These are phyloP conservation scores for Andrena chrysosceles DNA, from an alignment of 2,888 invertebrate species.

Conservation along the genomic window DNA sequence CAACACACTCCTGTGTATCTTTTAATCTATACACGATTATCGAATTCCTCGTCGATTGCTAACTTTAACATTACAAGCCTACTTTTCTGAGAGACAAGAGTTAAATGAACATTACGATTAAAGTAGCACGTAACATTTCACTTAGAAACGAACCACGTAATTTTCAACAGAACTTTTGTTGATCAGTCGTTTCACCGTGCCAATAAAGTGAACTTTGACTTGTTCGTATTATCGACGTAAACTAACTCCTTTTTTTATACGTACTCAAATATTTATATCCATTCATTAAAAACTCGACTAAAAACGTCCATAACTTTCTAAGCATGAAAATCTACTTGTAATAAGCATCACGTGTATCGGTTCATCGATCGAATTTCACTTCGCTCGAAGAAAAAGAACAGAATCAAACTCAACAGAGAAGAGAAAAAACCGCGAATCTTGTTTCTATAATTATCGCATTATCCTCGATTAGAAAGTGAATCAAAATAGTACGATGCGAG, in stretches of 20 bases:
- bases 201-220: conserved; percentile 40
- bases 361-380: conserved; percentile 21
- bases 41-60: conserved; percentile 19
- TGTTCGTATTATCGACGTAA: conserved; percentile 9
- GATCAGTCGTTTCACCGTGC: conserved; percentile 50
- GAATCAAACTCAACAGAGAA: conserved; percentile 26
- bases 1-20: conserved; percentile 23
- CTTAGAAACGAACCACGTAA: conserved; percentile 13
- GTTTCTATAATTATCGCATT: conserved; percentile 15
- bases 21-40: conserved; percentile 5
- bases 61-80: conserved; percentile 25
- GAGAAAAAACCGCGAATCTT: conserved; percentile 36
- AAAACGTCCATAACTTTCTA: conserved; percentile 32
- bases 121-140: conserved; percentile 16
- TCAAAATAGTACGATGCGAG: not conserved
- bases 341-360: conserved; percentile 34
- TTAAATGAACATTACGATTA: conserved; percentile 13
- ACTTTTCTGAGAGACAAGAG: not conserved
- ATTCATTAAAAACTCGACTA: conserved; percentile 24
- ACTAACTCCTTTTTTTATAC: conserved; percentile 18
- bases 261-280: conserved; percentile 22
- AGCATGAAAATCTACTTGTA: conserved; percentile 13
- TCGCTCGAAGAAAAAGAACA: conserved; percentile 10
- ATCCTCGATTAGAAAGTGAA: conserved; percentile 8
- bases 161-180: conserved; percentile 18